phyloP scores from a whole-genome alignment of 2,113 vertebrate species.

The Xiphophorus couchianus region DNA sequence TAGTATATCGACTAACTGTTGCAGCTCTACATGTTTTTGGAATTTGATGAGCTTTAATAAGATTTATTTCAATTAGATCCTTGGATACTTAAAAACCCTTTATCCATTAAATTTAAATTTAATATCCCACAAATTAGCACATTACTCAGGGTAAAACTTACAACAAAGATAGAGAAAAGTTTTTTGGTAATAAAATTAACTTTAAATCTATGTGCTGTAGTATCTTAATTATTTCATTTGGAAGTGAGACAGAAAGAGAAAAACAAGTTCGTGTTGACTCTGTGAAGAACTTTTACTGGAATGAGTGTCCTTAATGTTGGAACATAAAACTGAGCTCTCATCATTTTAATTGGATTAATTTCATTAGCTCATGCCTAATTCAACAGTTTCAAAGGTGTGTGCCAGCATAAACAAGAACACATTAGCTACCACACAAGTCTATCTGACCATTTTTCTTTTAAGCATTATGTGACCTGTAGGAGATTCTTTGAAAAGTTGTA shows the following conservation, averaged over 20 bases:
- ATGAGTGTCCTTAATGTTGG: neutral
- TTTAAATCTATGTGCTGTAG: neutral
- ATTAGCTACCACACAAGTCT: neutral
- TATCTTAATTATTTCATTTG: neutral
- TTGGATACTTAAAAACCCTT: too few species aligned
- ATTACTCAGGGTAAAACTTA: too few species aligned
- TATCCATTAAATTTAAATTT: too few species aligned
- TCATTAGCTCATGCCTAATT: neutral
- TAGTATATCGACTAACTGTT: neutral
- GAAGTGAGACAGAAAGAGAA: neutral
- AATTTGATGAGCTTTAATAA: too few species aligned
- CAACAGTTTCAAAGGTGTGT: neutral
- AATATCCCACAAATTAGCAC: too few species aligned
- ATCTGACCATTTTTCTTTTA: too few species aligned
- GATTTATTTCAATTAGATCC: too few species aligned
- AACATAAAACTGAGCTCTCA: neutral
- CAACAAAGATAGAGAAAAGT: neutral
- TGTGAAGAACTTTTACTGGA: neutral
- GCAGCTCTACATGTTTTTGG: too few species aligned
- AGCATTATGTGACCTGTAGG: too few species aligned
- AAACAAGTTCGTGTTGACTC: too few species aligned
- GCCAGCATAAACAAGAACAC: too few species aligned
- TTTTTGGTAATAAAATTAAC: neutral
- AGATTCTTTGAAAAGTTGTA: too few species aligned
- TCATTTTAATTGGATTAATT: neutral